phyloP scores from a whole-genome alignment of 2,797 vertebrate genomes.

The Macropodus opercularis region DNA sequence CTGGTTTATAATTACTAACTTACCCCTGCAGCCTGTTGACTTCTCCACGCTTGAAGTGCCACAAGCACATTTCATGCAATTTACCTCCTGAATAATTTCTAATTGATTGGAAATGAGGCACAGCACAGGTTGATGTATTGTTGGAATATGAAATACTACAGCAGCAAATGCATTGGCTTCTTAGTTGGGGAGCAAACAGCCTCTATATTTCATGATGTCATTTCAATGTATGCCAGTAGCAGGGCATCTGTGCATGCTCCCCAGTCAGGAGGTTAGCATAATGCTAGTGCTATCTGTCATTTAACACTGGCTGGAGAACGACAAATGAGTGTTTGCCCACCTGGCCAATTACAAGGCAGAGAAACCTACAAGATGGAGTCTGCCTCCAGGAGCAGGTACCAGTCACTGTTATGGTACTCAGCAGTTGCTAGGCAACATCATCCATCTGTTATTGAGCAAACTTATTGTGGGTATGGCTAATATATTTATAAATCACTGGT shows the following conservation, averaged over 20 bases:
- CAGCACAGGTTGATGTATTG: constrained; percentile 79
- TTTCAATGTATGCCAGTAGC: constrained; percentile 71
- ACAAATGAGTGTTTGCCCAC: constrained; percentile 78
- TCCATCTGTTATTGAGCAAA: constrained; percentile 82
- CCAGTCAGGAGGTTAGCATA: constrained; percentile 68
- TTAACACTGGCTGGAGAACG: constrained; percentile 71
- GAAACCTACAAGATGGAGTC: constrained; percentile 78
- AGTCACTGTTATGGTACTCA: constrained; percentile 72
- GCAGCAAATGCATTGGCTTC: constrained; percentile 79
- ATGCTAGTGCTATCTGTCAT: constrained; percentile 69
- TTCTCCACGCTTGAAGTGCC: constrained; percentile 38
- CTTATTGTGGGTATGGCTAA: constrained; percentile 76
- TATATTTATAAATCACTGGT: constrained; percentile 76
- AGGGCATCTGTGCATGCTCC: constrained; percentile 68
- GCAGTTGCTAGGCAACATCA: constrained; percentile 86
- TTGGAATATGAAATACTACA: constrained; percentile 75
- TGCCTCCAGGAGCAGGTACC: constrained; percentile 77
- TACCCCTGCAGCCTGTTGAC: constrained; percentile 51
- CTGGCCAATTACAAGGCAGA: constrained; percentile 82
- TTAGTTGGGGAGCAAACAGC: constrained; percentile 81
- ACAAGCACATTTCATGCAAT: constrained; percentile 77
- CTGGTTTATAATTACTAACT: constrained; percentile 59
- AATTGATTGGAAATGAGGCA: constrained; percentile 86
- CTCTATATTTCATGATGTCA: constrained; percentile 84
- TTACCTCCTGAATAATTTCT: constrained; percentile 86